These are phyloP conservation scores for Drosophila stalkeri DNA, from an alignment of 2,888 invertebrate genomes.

Conservation along the genomic window DNA sequence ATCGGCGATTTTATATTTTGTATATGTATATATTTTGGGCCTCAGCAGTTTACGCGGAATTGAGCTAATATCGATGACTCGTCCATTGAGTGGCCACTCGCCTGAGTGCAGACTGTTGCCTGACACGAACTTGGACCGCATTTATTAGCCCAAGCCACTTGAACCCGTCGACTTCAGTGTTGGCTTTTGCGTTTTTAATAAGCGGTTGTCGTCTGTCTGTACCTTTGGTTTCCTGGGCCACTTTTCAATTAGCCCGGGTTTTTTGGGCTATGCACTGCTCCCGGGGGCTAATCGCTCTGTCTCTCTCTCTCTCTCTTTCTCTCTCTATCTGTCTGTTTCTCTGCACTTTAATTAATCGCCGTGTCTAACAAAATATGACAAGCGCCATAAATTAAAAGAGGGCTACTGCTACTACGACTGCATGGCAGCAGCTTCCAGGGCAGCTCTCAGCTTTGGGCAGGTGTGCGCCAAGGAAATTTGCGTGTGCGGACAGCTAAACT, in stretches of 20 bases:
- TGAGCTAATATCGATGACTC: conserved; percentile 81
- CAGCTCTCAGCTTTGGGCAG: conserved; percentile 31
- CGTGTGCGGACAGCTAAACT: conserved; percentile 78
- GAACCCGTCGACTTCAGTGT: conserved; percentile 36
- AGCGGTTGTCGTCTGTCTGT: conserved; percentile 65
- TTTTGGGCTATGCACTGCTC: conserved; percentile 29
- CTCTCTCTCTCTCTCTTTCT: neutral
- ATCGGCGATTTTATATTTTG: conserved; percentile 66
- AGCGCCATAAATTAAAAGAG: conserved; percentile 78
- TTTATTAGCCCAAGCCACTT: conserved; percentile 78
- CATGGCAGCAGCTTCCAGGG: conserved; percentile 33
- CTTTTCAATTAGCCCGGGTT: conserved; percentile 73
- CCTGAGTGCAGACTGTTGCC: conserved; percentile 19
- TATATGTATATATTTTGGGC: neutral
- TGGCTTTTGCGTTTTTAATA: conserved; percentile 70
- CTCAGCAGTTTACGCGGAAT: conserved; percentile 68
- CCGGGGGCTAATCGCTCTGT: conserved; percentile 16
- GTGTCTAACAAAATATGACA: conserved; percentile 81
- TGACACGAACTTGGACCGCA: conserved; percentile 37
- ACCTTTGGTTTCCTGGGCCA: conserved; percentile 59
- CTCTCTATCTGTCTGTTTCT: conserved; percentile 10
- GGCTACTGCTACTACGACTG: conserved; percentile 21
- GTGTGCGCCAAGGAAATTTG: conserved; percentile 70
- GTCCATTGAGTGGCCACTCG: conserved; percentile 73
- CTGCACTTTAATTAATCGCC: conserved; percentile 79